These are phyloP conservation scores for Scyliorhinus canicula DNA, from an alignment of 2,797 vertebrate species.

Conservation along the genomic window DNA sequence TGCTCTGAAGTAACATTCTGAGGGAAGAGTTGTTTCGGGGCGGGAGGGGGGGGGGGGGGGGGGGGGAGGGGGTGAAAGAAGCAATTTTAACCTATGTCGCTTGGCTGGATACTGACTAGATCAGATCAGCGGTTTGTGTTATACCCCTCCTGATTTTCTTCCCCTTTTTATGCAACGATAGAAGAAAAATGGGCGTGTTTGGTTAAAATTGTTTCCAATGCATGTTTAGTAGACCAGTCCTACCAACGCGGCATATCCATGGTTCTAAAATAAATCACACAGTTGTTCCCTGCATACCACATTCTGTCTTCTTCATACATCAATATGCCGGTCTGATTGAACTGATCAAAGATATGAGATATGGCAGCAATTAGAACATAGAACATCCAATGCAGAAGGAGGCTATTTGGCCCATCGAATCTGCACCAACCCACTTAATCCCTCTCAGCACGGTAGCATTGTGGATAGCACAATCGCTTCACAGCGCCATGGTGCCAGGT, in stretches of 20 bases:
- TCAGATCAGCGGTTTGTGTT: background rate
- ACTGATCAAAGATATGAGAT: background rate
- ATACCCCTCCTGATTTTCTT: background rate
- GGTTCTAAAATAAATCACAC: background rate
- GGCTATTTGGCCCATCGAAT: too few species aligned
- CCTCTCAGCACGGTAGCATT: too few species aligned
- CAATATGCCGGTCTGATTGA: background rate
- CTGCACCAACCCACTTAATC: too few species aligned
- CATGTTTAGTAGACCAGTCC: background rate
- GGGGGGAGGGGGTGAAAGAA: background rate
- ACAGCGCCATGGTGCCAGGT: too few species aligned
- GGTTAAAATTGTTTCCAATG: background rate
- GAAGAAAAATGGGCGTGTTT: background rate
- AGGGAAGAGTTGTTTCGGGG: background rate
- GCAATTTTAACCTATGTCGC: background rate
- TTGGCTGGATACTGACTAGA: background rate
- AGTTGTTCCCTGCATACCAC: background rate
- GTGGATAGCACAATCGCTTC: too few species aligned
- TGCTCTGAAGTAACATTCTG: background rate
- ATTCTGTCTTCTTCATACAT: background rate
- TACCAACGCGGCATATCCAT: background rate
- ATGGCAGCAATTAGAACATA: background rate
- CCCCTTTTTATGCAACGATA: background rate
- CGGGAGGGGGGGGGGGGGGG: too few species aligned
- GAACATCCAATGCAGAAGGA: too few species aligned